phyloP scores from a whole-genome alignment of 2,888 invertebrate species.

The Agonopterix heracliana region DNA sequence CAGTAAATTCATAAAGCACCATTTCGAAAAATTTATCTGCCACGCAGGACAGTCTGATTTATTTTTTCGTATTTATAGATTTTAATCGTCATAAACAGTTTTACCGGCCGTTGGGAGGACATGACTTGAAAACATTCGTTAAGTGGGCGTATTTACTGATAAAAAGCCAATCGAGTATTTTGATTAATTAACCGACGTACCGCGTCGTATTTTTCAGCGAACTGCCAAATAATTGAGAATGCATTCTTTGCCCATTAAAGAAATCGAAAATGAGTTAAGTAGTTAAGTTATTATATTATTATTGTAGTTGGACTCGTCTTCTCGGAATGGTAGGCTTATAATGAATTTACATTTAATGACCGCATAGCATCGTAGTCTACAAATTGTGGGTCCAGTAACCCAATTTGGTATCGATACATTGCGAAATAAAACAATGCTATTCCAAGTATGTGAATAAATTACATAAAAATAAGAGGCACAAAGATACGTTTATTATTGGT shows the following conservation, averaged over 20 bases:
- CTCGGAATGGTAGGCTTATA: slow-evolving; percentile 30
- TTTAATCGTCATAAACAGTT: slow-evolving; percentile 24
- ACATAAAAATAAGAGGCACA: not conserved
- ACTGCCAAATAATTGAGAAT: slow-evolving; percentile 38
- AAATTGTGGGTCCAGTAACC: slow-evolving; percentile 26
- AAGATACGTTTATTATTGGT: too few species aligned
- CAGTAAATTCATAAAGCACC: not conserved
- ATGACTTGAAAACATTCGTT: slow-evolving; percentile 2
- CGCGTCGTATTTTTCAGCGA: slow-evolving; percentile 25
- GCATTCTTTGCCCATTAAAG: slow-evolving; percentile 51
- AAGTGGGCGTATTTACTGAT: slow-evolving; percentile 15
- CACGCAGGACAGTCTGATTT: slow-evolving; percentile 14
- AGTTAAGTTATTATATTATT: slow-evolving; percentile 59
- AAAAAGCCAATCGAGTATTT: slow-evolving; percentile 15
- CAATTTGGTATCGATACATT: slow-evolving; percentile 25
- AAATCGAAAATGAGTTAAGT: slow-evolving; percentile 31
- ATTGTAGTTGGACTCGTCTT: slow-evolving; percentile 2
- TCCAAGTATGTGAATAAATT: slow-evolving; percentile 18
- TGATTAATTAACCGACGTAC: slow-evolving; percentile 10
- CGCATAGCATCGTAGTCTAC: slow-evolving; percentile 28
- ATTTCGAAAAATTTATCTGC: slow-evolving; percentile 9
- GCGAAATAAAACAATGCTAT: slow-evolving; percentile 25
- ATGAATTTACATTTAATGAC: slow-evolving; percentile 34
- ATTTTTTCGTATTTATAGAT: slow-evolving; percentile 22
- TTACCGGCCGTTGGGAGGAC: slow-evolving; percentile 9